Evolutionary conservation across 2,888 invertebrate species (phyloP).

Genomic region (Octonoba sinensis): DNA sequence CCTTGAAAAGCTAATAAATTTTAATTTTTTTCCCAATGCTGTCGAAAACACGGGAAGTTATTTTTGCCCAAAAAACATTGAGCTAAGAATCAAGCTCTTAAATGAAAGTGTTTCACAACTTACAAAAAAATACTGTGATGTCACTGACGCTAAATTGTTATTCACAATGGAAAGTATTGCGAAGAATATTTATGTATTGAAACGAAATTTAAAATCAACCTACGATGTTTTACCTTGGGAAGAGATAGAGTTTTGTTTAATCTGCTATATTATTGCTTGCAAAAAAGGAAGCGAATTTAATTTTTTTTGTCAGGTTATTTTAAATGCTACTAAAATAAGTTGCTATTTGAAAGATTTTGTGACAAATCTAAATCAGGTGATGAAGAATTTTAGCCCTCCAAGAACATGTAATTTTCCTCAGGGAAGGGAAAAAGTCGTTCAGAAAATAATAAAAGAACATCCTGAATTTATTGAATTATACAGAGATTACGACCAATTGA

Average conservation of each 20-base stretch:
- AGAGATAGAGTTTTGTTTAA: slow-evolving; percentile 38
- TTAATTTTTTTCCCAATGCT: no score
- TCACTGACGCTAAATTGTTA: slow-evolving; percentile 4
- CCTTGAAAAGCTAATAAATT: no score
- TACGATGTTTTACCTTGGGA: slow-evolving; percentile 42
- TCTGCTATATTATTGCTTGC: not conserved
- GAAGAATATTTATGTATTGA: slow-evolving; percentile 24
- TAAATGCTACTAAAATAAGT: slow-evolving; percentile 10
- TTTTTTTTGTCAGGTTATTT: slow-evolving; percentile 5
- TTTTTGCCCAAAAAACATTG: no score
- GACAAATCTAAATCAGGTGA: not conserved
- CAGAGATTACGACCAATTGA: not conserved
- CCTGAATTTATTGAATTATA: slow-evolving; percentile 17
- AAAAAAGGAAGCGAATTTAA: not conserved
- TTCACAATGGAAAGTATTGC: slow-evolving; percentile 8
- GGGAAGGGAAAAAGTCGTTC: not conserved
- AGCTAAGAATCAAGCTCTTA: no score
- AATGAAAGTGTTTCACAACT: no score
- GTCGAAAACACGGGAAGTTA: no score
- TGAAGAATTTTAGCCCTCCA: not conserved
- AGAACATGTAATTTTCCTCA: not conserved
- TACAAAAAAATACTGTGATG: no score
- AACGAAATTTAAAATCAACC: slow-evolving; percentile 16
- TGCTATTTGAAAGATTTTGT: slow-evolving; percentile 9
- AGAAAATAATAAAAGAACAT: not conserved